Base-by-base conservation (phyloP, 2,888 invertebrate species). In the Cephonodes hylas region DNA sequence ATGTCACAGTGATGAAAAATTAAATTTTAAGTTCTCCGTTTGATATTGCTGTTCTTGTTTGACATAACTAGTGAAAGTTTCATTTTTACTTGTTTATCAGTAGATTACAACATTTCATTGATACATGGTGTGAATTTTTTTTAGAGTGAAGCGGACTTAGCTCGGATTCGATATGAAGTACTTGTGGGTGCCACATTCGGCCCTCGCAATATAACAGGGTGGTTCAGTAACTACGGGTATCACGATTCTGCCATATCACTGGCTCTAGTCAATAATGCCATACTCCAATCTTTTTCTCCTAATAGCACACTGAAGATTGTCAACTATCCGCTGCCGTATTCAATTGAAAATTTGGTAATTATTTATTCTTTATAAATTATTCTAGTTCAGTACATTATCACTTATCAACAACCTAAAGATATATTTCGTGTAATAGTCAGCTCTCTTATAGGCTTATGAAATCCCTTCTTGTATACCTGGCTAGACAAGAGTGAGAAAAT, bases 171-270 rank as follows among this genome's bases (percentile, higher is more conserved):
- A 64, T 85, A 89, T 42, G 93, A 93, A 66, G 94, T 94, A 64
- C 79, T 95, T 58, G 86, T 93, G 0, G 95, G 94, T 0, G 95
- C 94, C 0, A 93, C 94, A 0, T 93, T 94, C 73, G 74, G 89
- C 0, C 70, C 74, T 0, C 74, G 79, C 5, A 80, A 81, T 15
- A 91, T 95, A 2, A 95, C 92, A 0, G 95, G 94, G 3, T 95
- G 95, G 94, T 96, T 96, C 81, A 96, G 97, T 77, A 96, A 96
- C 80, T 95, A 96, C 73, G 96, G 96, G 0, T 95, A 94, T 75
- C 97, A 97, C 80, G 94, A 95, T 57, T 94, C 96, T 0, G 95
- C 96, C 0, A 91, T 96, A 53, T 93, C 96, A 0, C 86, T 97
- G 20, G 94, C 94, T 64, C 83, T 94, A 58, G 92, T 94, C 1